Evolutionary conservation across 2,797 vertebrate genomes (phyloP).

Genomic region (Sebastes itinus): DNA sequence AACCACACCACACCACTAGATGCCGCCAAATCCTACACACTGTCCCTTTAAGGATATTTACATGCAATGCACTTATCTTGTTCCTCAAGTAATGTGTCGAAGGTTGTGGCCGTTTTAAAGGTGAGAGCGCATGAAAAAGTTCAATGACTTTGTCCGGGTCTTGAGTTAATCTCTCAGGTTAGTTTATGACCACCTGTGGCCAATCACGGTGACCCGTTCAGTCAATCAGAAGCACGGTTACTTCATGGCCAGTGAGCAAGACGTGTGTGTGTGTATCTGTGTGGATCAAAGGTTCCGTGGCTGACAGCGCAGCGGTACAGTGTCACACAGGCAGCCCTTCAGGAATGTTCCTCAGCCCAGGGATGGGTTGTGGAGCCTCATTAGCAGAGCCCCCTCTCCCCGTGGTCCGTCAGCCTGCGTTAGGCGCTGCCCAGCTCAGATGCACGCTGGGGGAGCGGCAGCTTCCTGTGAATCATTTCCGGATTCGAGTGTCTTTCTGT

Average conservation of each 20-base stretch:
- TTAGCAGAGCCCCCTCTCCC: slow-evolving; percentile 85
- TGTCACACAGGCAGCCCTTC: slow-evolving; percentile 80
- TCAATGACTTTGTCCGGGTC: slow-evolving; percentile 14
- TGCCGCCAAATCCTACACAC: no score
- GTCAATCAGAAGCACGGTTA: slow-evolving; percentile 61
- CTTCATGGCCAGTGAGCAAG: slow-evolving; percentile 65
- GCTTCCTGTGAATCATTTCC: slow-evolving; percentile 73
- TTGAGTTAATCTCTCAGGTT: slow-evolving; percentile 49
- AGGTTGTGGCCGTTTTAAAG: neutral
- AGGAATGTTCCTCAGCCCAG: slow-evolving; percentile 87
- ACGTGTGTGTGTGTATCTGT: slow-evolving; percentile 50
- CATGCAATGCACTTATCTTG: neutral
- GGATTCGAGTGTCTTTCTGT: slow-evolving; percentile 51
- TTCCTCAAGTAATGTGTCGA: neutral
- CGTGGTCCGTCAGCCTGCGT: slow-evolving; percentile 87
- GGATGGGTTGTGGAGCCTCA: slow-evolving; percentile 85
- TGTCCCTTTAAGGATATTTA: neutral
- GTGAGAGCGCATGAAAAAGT: slow-evolving; percentile 1
- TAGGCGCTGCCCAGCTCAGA: slow-evolving; percentile 85
- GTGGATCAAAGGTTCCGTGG: slow-evolving; percentile 69
- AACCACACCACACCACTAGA: no score
- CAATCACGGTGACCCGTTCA: slow-evolving; percentile 55
- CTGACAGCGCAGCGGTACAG: slow-evolving; percentile 75
- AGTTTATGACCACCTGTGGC: slow-evolving; percentile 58
- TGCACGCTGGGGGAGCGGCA: slow-evolving; percentile 71